Conservation (phyloP, 1,140 invertebrate genomes). For the Euwallacea fornicatus region DNA sequence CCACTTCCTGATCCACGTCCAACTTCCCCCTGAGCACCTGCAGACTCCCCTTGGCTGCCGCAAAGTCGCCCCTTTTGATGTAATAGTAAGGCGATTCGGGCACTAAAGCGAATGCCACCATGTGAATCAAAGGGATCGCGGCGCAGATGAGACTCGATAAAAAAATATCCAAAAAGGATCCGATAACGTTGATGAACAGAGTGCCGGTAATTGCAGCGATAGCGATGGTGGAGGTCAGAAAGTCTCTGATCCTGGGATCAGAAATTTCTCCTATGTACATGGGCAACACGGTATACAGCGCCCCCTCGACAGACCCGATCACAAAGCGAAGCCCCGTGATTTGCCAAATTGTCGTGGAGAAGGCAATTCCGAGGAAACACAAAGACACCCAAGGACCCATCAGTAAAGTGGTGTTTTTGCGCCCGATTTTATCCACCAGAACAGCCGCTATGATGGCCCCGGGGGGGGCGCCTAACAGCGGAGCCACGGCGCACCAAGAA, state of each 20-base stretch:
- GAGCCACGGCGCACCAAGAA: constrained; percentile 62
- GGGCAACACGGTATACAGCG: constrained; percentile 65
- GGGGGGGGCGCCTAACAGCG: constrained; percentile 54
- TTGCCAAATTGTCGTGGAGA: constrained; percentile 55
- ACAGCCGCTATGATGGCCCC: constrained; percentile 57
- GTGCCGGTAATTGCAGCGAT: constrained; percentile 60
- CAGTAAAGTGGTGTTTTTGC: constrained; percentile 66
- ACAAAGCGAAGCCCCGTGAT: constrained; percentile 53
- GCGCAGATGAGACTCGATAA: constrained; percentile 58
- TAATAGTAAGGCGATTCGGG: constrained; percentile 91
- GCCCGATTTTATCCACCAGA: constrained; percentile 61
- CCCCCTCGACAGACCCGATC: constrained; percentile 68
- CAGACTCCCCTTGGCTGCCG: constrained; percentile 72
- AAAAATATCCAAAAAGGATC: constrained; percentile 59
- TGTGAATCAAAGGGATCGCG: constrained; percentile 57
- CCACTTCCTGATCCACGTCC: constrained; percentile 78
- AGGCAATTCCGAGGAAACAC: constrained; percentile 67
- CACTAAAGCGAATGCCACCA: constrained; percentile 62
- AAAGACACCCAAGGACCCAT: constrained; percentile 62
- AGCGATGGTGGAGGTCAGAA: constrained; percentile 45
- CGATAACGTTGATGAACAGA: constrained; percentile 68
- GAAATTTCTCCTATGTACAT: constrained; percentile 71
- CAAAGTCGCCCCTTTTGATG: constrained; percentile 70
- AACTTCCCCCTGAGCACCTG: constrained; percentile 75
- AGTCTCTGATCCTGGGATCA: constrained; percentile 60